Evolutionary conservation across 2,888 invertebrate species (phyloP), one percentile per base, ranked within the genome.

Genomic region (Polymixis flavicincta): DNA sequence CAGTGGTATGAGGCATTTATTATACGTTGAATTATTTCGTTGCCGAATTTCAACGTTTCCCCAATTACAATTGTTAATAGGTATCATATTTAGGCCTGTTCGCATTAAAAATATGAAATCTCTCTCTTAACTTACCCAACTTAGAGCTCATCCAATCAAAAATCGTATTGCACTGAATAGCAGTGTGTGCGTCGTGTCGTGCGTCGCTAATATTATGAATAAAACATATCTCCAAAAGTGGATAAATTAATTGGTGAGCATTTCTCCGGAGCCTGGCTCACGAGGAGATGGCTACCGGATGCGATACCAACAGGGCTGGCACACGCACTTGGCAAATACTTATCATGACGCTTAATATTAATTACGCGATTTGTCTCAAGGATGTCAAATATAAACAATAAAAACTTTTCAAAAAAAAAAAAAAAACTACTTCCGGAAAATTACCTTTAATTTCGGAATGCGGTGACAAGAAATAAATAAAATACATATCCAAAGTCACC

Each of bases 181-280:
- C 69, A 50, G 65, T 66, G 76, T 85, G 80, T 81, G 45, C 17
- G 42, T 28, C 25, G 84, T 86, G 74, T 82, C 83, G 85, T 86
- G 80, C 70, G 73, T 79, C 73, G 73, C 78, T 80, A 71, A 76
- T 81, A 74, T 85, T 77, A 85, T 90, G 92, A 92, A 93, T 93
- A 92, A 94, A 90, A 88, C 91, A 93, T 92, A 86, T 83, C 86
- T 87, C 93, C 92, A 90, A 94, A 94, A 92, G 89, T 90, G 93
- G 94, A 91, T 89, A 90, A 90, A 93, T 92, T 94, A 93, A 93
- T 94, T 93, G 93, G 88, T 88, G 89, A 76, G 85, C 87, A 90
- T 90, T 93, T 93, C 93, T 90, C 87, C 85, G 92, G 90, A 93
- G 88, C 87, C 71, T 78, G 74, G 76, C 79, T 71, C 75, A 76